These are phyloP conservation scores for Pygocentrus nattereri DNA, from an alignment of 2,797 vertebrate species.

Conservation along the genomic window DNA sequence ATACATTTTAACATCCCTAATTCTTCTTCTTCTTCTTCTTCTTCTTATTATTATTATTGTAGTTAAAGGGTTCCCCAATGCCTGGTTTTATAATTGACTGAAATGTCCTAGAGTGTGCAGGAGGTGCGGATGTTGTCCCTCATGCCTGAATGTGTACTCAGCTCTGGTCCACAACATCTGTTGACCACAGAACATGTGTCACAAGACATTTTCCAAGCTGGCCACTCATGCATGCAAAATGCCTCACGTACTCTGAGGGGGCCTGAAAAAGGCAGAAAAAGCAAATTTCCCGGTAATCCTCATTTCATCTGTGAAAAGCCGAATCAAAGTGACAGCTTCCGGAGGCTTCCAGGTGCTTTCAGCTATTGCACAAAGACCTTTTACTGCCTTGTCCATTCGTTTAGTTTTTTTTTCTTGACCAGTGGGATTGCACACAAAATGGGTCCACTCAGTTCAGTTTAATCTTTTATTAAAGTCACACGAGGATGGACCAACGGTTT, in stretches of 20 bases:
- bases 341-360: constrained; percentile 19
- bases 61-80: not conserved
- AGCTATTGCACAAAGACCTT: not conserved
- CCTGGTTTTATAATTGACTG: not conserved
- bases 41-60: not conserved
- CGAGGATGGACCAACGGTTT: not conserved
- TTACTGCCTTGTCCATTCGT: not conserved
- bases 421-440: not conserved
- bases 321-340: constrained; percentile 9
- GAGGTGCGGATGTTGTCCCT: not conserved
- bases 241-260: constrained; percentile 8
- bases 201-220: constrained; percentile 44
- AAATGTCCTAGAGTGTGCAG: not conserved
- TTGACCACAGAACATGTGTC: constrained; percentile 23
- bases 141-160: constrained; percentile 16
- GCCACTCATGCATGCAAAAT: constrained; percentile 43
- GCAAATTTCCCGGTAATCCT: constrained; percentile 29
- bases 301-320: not conserved
- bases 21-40: too few species aligned
- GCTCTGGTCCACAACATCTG: constrained; percentile 44
- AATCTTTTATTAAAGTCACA: not conserved
- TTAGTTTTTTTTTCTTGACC: not conserved
- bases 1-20: too few species aligned
- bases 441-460: not conserved
- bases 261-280: constrained; percentile 27